Percentiles rank a stretch among this genome's conserved stretches.
phyloP scores from a whole-genome alignment of 1,140 invertebrate species.

The Drosophila lacteicornis region DNA sequence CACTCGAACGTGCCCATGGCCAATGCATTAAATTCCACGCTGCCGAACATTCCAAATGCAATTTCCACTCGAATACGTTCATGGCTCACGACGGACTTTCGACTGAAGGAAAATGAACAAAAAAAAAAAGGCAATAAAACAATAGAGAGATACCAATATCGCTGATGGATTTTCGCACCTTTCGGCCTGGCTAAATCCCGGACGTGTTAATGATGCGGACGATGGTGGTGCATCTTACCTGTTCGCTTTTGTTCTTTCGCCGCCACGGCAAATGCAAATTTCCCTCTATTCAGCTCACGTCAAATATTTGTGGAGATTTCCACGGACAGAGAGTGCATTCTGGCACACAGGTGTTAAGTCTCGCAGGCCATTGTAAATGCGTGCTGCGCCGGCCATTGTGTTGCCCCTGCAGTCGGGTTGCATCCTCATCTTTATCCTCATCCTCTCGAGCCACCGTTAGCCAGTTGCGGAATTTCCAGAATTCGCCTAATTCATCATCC shows the following conservation, averaged over 20 bases:
- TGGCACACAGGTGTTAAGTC: slow-evolving; percentile 79
- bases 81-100: slow-evolving; percentile 46
- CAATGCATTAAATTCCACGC: slow-evolving; percentile 47
- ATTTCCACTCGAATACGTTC: slow-evolving; percentile 42
- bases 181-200: slow-evolving; percentile 48
- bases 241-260: slow-evolving; percentile 78
- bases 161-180: slow-evolving; percentile 77
- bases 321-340: slow-evolving; percentile 69
- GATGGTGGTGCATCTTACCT: slow-evolving; percentile 37
- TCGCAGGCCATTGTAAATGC: slow-evolving; percentile 78
- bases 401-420: slow-evolving; percentile 7
- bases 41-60: slow-evolving; percentile 31
- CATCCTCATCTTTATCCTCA: slow-evolving; percentile 11
- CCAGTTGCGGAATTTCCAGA: slow-evolving; percentile 79
- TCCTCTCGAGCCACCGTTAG: slow-evolving; percentile 28
- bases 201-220: slow-evolving; percentile 75
- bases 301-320: slow-evolving; percentile 82
- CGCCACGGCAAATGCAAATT: slow-evolving; percentile 75
- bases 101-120: background rate
- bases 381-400: slow-evolving; percentile 10
- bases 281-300: slow-evolving; percentile 70
- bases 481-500: slow-evolving; percentile 67
- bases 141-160: slow-evolving; percentile 27
- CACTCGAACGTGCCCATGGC: slow-evolving; percentile 76
- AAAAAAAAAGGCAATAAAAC: slow-evolving; percentile 1